phyloP scores from a whole-genome alignment of 2,113 vertebrate species.

The Phaethornis superciliosus region DNA sequence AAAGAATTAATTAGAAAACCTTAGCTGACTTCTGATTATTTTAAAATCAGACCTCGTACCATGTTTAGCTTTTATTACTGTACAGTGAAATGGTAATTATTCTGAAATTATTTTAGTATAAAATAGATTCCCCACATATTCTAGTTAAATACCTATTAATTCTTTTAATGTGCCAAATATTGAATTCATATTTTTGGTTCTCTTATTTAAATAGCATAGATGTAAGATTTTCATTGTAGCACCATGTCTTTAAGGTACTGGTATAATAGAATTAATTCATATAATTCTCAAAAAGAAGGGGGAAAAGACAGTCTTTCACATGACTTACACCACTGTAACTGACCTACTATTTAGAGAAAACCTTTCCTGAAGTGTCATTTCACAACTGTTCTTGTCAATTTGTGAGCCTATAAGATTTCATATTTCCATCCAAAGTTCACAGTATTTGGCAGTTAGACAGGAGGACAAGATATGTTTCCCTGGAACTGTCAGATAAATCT shows the following conservation, averaged over 20 bases:
- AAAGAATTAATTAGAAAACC: neutral
- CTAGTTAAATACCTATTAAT: conserved; percentile 64
- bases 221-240: conserved; percentile 53
- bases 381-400: conserved; percentile 6
- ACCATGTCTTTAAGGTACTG: conserved; percentile 43
- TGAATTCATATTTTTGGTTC: conserved; percentile 23
- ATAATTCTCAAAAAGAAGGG: neutral
- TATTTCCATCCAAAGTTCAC: conserved; percentile 49
- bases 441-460: conserved; percentile 63
- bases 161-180: conserved; percentile 45
- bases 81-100: conserved; percentile 52
- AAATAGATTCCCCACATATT: conserved; percentile 26
- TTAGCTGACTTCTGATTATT: conserved; percentile 44
- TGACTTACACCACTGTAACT: conserved; percentile 35
- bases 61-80: conserved; percentile 44
- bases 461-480: conserved; percentile 30
- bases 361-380: conserved; percentile 46
- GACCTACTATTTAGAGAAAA: conserved; percentile 50
- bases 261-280: conserved; percentile 35
- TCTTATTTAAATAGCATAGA: conserved; percentile 36
- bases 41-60: conserved; percentile 24
- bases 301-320: conserved; percentile 5
- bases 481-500: conserved; percentile 58
- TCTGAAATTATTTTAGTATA: conserved; percentile 54
- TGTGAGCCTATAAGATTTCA: conserved; percentile 60